Evolutionary conservation across 2,888 invertebrate species (phyloP).

Genomic region (Thumatha senex): DNA sequence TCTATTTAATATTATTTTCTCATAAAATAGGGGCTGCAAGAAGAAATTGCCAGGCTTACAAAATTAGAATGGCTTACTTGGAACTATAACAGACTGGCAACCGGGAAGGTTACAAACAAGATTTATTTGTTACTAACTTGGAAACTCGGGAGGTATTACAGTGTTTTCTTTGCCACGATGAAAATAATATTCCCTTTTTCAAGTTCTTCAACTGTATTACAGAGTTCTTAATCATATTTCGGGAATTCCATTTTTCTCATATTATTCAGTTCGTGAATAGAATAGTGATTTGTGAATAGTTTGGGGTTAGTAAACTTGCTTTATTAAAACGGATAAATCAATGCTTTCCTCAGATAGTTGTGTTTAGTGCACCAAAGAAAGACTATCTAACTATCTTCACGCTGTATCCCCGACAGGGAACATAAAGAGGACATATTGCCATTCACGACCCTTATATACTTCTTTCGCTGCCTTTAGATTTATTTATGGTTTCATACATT

Average conservation of each 20-base stretch:
- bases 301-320: no score
- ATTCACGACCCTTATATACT: no score
- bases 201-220: constrained; percentile 18
- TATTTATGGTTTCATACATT: no score
- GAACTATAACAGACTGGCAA: constrained; percentile 15
- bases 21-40: no score
- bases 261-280: neutral
- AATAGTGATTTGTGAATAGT: neutral
- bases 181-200: constrained; percentile 12
- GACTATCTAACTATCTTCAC: no score
- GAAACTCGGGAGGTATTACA: constrained; percentile 17
- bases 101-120: constrained; percentile 31
- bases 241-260: neutral
- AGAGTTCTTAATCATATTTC: constrained; percentile 1
- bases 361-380: neutral
- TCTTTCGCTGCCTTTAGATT: no score
- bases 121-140: constrained; percentile 31
- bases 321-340: no score
- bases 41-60: constrained; percentile 8
- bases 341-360: no score
- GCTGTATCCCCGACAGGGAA: no score
- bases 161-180: constrained; percentile 22
- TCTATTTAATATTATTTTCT: neutral
- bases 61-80: constrained; percentile 3
- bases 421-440: no score